Evolutionary conservation across 2,888 invertebrate genomes (phyloP).

Genomic region (Idaea dimidiata): DNA sequence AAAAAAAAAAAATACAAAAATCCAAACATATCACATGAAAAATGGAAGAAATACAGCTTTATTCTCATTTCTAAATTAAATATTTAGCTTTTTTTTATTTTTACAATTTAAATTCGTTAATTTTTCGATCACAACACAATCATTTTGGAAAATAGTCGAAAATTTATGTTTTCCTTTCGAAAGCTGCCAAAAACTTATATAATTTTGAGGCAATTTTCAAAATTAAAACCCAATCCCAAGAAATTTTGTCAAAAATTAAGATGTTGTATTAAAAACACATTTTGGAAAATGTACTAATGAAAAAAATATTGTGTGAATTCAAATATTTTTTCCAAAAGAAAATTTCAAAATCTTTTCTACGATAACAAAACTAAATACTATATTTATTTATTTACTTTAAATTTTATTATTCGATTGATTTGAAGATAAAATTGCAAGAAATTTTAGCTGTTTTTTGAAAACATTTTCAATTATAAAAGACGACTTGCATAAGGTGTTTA

Average conservation of each 20-base stretch:
- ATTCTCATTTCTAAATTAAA: background rate
- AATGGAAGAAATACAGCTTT: background rate
- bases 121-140: background rate
- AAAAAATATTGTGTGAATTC: no score
- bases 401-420: no score
- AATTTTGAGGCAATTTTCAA: background rate
- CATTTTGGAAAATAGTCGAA: background rate
- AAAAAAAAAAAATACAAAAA: background rate
- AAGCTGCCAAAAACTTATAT: background rate
- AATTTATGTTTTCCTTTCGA: background rate
- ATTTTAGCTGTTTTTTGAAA: background rate
- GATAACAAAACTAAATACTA: no score
- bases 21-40: background rate
- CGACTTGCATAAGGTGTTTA: no score
- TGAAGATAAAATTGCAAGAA: background rate
- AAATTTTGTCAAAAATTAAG: background rate
- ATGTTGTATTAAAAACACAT: background rate
- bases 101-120: background rate
- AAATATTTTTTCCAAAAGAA: no score
- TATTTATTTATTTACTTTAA: no score
- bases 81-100: background rate
- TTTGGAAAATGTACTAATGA: no score
- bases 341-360: no score
- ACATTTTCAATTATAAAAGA: background rate
- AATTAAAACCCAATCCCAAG: background rate